These are phyloP conservation scores for Rotaria macrura DNA, from an alignment of 2,888 invertebrate species.

Conservation along the genomic window DNA sequence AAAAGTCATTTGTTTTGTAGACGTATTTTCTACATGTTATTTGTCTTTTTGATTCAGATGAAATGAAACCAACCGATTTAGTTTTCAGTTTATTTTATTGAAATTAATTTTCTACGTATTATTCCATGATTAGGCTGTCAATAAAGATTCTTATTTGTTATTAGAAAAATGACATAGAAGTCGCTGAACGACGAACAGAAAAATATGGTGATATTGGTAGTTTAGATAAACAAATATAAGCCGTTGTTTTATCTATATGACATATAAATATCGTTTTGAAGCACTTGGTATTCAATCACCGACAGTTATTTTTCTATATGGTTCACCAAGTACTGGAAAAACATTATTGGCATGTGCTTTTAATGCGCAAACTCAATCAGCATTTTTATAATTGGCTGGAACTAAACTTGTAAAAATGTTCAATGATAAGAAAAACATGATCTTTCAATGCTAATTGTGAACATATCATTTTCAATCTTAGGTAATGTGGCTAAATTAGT, in stretches of 20 bases:
- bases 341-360: constrained; percentile 91
- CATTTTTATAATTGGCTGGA: constrained; percentile 92
- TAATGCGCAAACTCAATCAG: constrained; percentile 97
- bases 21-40: constrained; percentile 98
- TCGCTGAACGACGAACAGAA: constrained; percentile 95
- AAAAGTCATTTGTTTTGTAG: no score
- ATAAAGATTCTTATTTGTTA: constrained; percentile 85
- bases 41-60: constrained; percentile 91
- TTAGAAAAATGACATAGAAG: constrained; percentile 97
- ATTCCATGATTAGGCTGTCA: constrained; percentile 50
- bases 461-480: no score
- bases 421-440: constrained; percentile 55
- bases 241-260: constrained; percentile 97
- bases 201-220: constrained; percentile 99
- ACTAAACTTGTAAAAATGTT: constrained; percentile 99
- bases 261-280: constrained; percentile 88
- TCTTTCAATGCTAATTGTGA: background rate
- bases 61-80: constrained; percentile 83
- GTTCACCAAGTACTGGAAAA: constrained; percentile 87
- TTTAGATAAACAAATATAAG: constrained; percentile 96
- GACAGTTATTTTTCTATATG: constrained; percentile 76
- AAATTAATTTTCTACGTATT: constrained; percentile 19
- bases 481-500: constrained; percentile 75
- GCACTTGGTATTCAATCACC: constrained; percentile 96
- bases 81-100: constrained; percentile 44